A percentile compares a stretch with the other conserved stretches of the same genome.
phyloP scores from a whole-genome alignment of 2,113 vertebrate genomes.

The Xiphias gladius region DNA sequence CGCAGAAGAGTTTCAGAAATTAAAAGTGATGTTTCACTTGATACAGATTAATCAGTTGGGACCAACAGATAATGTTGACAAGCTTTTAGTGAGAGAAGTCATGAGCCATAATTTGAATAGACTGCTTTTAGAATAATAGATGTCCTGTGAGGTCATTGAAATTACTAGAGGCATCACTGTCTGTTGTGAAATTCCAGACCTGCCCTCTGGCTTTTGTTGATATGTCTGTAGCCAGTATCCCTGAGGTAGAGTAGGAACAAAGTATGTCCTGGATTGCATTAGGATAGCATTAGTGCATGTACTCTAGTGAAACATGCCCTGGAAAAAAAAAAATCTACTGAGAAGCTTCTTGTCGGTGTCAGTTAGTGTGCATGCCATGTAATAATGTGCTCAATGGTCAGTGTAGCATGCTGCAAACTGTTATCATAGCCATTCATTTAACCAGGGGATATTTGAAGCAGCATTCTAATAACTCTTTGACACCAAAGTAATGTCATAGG shows the following conservation, averaged over 20 bases:
- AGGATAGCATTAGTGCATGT: constrained; percentile 2
- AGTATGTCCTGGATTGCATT: not conserved
- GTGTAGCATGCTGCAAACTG: not conserved
- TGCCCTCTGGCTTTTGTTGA: constrained; percentile 43
- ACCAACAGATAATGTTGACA: constrained; percentile 1
- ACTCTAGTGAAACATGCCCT: not conserved
- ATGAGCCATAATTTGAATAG: constrained; percentile 11
- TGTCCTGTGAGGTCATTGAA: not conserved
- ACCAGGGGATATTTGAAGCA: not conserved
- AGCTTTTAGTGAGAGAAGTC: constrained; percentile 14
- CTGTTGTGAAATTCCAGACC: constrained; percentile 44
- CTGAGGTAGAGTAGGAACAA: not conserved
- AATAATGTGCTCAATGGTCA: not conserved
- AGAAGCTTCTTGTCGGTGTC: constrained; percentile 4
- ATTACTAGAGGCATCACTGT: constrained; percentile 13
- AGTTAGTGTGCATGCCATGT: not conserved
- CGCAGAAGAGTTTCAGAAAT: not conserved
- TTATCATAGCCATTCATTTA: not conserved
- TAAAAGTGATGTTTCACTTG: not conserved
- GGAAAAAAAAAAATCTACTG: constrained; percentile 1
- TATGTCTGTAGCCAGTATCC: constrained; percentile 25
- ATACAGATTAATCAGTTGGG: not conserved
- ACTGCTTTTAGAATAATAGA: constrained; percentile 17
- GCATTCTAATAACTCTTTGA: not conserved
- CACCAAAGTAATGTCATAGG: not conserved